phyloP scores from a whole-genome alignment of 2,888 invertebrate genomes.

The Amiota minor region DNA sequence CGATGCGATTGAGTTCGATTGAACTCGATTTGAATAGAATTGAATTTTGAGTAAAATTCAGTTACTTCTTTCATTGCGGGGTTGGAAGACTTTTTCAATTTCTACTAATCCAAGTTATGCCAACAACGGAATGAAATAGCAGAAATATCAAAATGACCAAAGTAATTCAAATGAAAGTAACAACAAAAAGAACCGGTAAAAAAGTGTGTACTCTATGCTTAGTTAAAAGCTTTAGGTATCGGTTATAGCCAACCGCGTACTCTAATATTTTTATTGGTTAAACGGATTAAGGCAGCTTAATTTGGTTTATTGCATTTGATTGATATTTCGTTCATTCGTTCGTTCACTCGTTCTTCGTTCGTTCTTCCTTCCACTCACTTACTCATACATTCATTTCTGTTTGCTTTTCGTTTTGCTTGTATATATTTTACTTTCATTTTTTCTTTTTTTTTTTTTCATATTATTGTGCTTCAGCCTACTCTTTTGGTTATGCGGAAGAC shows the following conservation, averaged over 20 bases:
- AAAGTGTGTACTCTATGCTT: background rate
- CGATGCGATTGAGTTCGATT: too few species aligned
- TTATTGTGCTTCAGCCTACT: background rate
- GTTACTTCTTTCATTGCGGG: background rate
- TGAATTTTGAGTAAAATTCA: background rate
- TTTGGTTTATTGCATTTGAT: conserved; percentile 54
- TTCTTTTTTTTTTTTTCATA: background rate
- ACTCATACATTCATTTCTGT: background rate
- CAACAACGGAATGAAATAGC: conserved; percentile 7
- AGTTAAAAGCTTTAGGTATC: background rate
- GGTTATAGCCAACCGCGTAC: conserved; percentile 22
- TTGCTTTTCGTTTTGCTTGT: conserved; percentile 2
- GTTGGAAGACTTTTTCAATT: conserved; percentile 44
- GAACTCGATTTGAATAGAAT: background rate
- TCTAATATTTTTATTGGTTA: conserved; percentile 48
- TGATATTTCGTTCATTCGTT: conserved; percentile 41
- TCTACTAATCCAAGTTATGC: conserved; percentile 37
- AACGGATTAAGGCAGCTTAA: conserved; percentile 56
- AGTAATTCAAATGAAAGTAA: background rate
- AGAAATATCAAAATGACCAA: background rate
- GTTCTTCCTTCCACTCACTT: background rate
- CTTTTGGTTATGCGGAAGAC: background rate
- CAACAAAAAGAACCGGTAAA: background rate
- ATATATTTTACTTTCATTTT: background rate
- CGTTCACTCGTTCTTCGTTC: background rate